Percentiles rank a stretch among this genome's conserved stretches.
Conservation (phyloP, 2,888 invertebrate species). For the Eilema depressum region DNA sequence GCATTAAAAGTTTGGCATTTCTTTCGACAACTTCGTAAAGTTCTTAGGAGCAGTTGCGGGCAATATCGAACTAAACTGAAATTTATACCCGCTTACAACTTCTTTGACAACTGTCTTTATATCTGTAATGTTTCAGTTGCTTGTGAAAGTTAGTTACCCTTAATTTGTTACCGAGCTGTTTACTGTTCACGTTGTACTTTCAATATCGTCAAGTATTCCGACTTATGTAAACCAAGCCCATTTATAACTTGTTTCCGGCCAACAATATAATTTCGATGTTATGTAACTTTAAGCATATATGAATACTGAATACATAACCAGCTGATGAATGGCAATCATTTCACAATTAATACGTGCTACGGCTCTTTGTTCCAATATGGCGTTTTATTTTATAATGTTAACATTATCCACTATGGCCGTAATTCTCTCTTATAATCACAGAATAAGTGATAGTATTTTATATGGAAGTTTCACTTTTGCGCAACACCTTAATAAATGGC, state of each 20-base stretch:
- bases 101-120: constrained; percentile 70
- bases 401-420: constrained; percentile 1
- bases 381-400: not conserved
- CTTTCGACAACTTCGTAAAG: constrained; percentile 71
- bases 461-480: not conserved
- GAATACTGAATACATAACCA: not conserved
- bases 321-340: not conserved
- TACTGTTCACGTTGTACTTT: constrained; percentile 29
- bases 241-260: not conserved
- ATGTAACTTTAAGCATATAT: not conserved
- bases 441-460: not conserved
- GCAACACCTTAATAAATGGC: not conserved
- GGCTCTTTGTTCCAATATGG: constrained; percentile 6
- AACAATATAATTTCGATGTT: not conserved
- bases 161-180: constrained; percentile 48
- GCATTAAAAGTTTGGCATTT: constrained; percentile 79
- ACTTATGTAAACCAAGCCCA: not conserved
- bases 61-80: constrained; percentile 76
- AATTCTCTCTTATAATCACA: not conserved
- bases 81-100: constrained; percentile 77
- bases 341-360: constrained; percentile 5
- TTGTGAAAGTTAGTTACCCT: constrained; percentile 63
- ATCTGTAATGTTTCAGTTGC: constrained; percentile 64
- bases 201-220: not conserved
- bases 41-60: constrained; percentile 65